Percentiles rank a stretch among this genome's conserved stretches.
These are phyloP conservation scores for Trichopria drosophilae DNA, from an alignment of 2,888 invertebrate genomes.

Conservation along the genomic window DNA sequence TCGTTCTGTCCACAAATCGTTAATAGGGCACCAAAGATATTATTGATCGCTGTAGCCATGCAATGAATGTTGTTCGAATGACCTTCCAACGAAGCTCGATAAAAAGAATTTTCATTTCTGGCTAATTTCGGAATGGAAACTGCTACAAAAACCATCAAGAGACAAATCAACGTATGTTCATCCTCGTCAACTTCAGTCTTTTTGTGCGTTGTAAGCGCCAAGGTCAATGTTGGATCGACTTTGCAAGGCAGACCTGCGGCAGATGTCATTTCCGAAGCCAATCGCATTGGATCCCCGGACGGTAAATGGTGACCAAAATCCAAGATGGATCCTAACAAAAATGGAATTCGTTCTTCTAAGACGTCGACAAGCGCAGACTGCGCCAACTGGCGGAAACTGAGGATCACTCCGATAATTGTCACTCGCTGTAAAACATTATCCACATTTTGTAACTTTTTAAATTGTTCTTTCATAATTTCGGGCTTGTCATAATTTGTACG, in stretches of 20 bases:
- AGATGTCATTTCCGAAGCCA: conserved; percentile 96
- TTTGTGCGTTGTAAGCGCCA: conserved; percentile 73
- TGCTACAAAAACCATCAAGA: conserved; percentile 98
- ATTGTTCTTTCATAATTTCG: conserved; percentile 96
- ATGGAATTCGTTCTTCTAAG: conserved; percentile 91
- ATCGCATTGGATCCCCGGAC: conserved; percentile 83
- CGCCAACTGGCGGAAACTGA: conserved; percentile 91
- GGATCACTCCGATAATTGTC: conserved; percentile 96
- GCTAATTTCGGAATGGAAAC: conserved; percentile 96
- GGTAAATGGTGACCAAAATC: conserved; percentile 93
- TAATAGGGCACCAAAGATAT: conserved; percentile 94
- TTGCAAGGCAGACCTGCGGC: conserved; percentile 92
- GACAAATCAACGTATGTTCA: conserved; percentile 89
- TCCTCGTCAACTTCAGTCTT: conserved; percentile 87
- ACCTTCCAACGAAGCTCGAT: conserved; percentile 83
- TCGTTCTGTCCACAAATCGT: conserved; percentile 95
- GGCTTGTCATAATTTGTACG: conserved; percentile 98
- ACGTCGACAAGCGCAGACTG: conserved; percentile 94
- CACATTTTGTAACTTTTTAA: conserved; percentile 84
- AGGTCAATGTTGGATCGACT: conserved; percentile 92
- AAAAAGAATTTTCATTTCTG: conserved; percentile 85
- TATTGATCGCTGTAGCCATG: conserved; percentile 93
- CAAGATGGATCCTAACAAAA: conserved; percentile 89
- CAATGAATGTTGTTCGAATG: conserved; percentile 99
- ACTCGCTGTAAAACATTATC: conserved; percentile 95